These are phyloP conservation scores for Drosophila imparisetae DNA, from an alignment of 2,888 invertebrate genomes.

Conservation along the genomic window DNA sequence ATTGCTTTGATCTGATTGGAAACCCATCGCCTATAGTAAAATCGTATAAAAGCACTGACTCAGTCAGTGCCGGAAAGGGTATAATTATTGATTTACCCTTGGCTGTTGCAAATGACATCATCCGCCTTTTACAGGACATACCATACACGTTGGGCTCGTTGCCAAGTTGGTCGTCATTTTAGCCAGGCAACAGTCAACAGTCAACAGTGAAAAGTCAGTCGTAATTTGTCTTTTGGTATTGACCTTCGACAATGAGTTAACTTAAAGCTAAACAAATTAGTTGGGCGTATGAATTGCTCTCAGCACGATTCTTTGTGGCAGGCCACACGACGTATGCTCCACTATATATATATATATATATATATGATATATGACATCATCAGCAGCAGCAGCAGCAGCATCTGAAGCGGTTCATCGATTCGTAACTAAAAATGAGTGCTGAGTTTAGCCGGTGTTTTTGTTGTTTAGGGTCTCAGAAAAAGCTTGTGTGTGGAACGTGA, in stretches of 20 bases:
- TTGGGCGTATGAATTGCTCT: conserved; percentile 42
- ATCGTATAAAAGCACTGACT: conserved; percentile 38
- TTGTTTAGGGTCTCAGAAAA: conserved; percentile 43
- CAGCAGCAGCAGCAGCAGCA: conserved; percentile 39
- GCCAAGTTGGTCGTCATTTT: conserved; percentile 21
- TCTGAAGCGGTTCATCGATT: conserved; percentile 55
- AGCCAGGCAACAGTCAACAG: background rate
- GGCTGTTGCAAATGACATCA: conserved; percentile 55
- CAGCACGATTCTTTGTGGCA: conserved; percentile 22
- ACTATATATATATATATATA: background rate
- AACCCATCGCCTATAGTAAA: background rate
- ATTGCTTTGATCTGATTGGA: background rate
- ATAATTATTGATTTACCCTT: conserved; percentile 63
- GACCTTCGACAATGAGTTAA: conserved; percentile 64
- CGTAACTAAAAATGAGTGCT: conserved; percentile 30
- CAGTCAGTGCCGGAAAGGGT: conserved; percentile 18
- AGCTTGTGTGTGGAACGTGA: conserved; percentile 70
- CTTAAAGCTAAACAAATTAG: conserved; percentile 44
- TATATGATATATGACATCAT: conserved; percentile 67
- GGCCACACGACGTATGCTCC: background rate
- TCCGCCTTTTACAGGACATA: conserved; percentile 38
- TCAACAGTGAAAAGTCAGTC: conserved; percentile 4
- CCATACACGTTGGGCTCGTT: conserved; percentile 8
- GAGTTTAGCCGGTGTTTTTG: conserved; percentile 44
- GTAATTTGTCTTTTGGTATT: conserved; percentile 32